Conservation (phyloP, 2,797 vertebrate genomes). For the Rhabdomys pumilio region DNA sequence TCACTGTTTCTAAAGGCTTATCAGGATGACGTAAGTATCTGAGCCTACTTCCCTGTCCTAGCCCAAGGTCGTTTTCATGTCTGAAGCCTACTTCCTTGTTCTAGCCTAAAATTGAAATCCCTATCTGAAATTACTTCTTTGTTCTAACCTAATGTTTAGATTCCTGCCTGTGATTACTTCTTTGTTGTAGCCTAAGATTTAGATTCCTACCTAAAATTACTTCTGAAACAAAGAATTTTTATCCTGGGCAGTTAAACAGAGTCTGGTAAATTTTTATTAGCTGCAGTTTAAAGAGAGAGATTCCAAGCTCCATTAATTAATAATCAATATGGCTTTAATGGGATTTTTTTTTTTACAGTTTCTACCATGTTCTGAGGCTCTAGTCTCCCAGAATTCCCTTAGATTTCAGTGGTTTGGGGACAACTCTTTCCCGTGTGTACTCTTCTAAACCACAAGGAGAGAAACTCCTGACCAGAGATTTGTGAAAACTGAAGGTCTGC, state of each 20-base stretch:
- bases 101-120: too few species aligned
- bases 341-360: not conserved
- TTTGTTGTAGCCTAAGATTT: too few species aligned
- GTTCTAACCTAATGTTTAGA: too few species aligned
- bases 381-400: not conserved
- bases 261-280: not conserved
- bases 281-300: slow-evolving; percentile 39
- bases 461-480: slow-evolving; percentile 29
- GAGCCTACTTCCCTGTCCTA: too few species aligned
- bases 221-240: not conserved
- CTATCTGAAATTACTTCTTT: too few species aligned
- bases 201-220: too few species aligned
- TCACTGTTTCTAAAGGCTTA: too few species aligned
- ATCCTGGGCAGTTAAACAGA: not conserved
- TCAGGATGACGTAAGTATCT: too few species aligned
- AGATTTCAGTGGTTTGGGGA: not conserved
- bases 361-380: not conserved
- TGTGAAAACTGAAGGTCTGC: slow-evolving; percentile 27
- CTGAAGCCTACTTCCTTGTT: too few species aligned
- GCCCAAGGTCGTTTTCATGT: too few species aligned
- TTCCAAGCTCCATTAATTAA: not conserved
- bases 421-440: not conserved
- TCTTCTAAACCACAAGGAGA: slow-evolving; percentile 19
- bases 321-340: not conserved
- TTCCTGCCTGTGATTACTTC: too few species aligned